phyloP scores from a whole-genome alignment of 2,113 vertebrate species.

The Pachyramphus minor region DNA sequence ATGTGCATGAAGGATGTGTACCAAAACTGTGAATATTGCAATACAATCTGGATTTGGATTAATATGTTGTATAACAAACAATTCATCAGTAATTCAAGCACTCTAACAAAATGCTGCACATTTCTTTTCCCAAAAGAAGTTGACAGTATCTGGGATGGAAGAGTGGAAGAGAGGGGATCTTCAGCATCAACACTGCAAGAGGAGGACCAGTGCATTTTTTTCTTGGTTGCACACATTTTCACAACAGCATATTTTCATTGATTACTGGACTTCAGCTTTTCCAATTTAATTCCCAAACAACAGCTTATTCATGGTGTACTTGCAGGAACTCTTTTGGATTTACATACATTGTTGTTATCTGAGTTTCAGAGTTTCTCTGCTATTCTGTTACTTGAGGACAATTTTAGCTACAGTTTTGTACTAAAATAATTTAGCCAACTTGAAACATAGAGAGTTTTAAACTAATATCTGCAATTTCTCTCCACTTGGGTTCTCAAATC shows the following conservation, averaged over 20 bases:
- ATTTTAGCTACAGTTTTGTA: background rate
- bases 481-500: background rate
- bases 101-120: background rate
- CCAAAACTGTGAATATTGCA: background rate
- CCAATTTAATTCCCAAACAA: background rate
- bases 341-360: background rate
- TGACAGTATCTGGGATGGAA: background rate
- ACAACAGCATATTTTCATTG: background rate
- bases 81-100: background rate
- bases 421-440: background rate
- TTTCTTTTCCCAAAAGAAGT: background rate
- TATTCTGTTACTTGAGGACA: background rate
- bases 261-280: background rate
- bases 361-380: background rate
- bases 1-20: accelerated
- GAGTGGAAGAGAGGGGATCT: background rate
- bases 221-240: background rate
- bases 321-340: background rate
- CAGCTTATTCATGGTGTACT: background rate
- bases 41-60: background rate
- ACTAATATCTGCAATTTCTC: background rate
- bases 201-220: background rate
- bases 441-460: background rate
- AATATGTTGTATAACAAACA: background rate
- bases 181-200: background rate